These are phyloP conservation scores for Halictus ligatus DNA, from an alignment of 2,888 invertebrate species.

Conservation along the genomic window DNA sequence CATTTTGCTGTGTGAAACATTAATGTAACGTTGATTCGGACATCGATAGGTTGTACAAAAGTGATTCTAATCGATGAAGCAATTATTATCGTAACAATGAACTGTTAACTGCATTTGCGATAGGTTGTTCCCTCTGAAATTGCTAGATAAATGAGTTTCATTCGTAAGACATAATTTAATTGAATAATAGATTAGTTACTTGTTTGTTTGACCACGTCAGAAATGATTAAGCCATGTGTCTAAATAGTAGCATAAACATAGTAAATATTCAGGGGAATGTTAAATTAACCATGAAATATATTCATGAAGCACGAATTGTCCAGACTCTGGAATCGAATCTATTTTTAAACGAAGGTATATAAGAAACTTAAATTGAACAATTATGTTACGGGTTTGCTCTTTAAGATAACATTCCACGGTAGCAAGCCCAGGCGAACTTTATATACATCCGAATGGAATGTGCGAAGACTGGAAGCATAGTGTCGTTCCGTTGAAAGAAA, in stretches of 20 bases:
- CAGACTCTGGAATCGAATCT: neutral
- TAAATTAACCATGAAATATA: neutral
- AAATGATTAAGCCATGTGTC: neutral
- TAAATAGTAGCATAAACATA: neutral
- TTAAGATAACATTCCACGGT: neutral
- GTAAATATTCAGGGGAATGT: neutral
- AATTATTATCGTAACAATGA: neutral
- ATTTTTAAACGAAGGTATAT: neutral
- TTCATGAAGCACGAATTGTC: neutral
- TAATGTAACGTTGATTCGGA: neutral
- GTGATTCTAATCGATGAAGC: neutral
- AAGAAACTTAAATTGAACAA: neutral
- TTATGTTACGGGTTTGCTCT: neutral
- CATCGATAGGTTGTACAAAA: neutral
- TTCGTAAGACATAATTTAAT: neutral
- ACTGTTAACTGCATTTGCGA: neutral
- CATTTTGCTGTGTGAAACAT: neutral
- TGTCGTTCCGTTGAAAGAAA: neutral
- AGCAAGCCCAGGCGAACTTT: neutral
- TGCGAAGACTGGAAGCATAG: neutral
- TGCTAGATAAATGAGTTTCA: neutral
- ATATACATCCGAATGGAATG: neutral
- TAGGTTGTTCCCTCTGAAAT: neutral
- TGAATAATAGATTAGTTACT: neutral
- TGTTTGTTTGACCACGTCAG: neutral